Evolutionary conservation across 2,888 invertebrate genomes (phyloP).

Genomic region (Eledona agricola): DNA sequence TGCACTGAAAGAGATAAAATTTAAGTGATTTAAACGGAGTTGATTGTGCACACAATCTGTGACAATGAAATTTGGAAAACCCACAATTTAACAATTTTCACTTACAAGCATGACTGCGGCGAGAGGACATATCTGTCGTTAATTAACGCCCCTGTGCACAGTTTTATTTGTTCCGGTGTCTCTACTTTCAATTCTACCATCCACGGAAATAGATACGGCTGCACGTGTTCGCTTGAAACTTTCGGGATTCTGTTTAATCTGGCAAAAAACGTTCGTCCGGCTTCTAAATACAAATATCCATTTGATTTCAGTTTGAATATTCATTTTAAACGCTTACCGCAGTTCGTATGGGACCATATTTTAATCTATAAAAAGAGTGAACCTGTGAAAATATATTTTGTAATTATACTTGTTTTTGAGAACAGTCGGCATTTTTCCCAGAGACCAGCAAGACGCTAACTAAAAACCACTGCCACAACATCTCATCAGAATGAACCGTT

Average conservation of each 20-base stretch:
- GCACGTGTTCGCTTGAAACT: conserved; percentile 12
- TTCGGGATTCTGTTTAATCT: conserved; percentile 22
- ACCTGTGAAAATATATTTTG: no score
- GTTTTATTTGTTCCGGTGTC: conserved; percentile 8
- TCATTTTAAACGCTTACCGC: conserved; percentile 24
- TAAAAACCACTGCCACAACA: no score
- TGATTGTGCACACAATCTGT: no score
- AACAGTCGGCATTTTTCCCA: background rate
- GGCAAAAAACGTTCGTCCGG: conserved; percentile 37
- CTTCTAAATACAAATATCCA: no score
- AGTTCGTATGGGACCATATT: conserved; percentile 30
- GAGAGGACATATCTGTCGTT: conserved; percentile 39
- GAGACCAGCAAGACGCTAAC: background rate
- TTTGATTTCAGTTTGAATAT: no score
- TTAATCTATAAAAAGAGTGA: conserved; percentile 28
- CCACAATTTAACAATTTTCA: no score
- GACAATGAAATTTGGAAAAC: no score
- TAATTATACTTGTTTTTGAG: conserved; percentile 5
- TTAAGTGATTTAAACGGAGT: no score
- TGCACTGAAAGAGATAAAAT: no score
- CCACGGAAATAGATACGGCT: conserved; percentile 38
- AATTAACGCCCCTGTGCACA: conserved; percentile 36
- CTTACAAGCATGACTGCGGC: conserved; percentile 38
- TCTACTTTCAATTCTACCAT: conserved; percentile 21
- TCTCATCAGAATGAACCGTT: no score